Conservation (phyloP, 2,888 invertebrate species). For the Tricholauxania praeusta region DNA sequence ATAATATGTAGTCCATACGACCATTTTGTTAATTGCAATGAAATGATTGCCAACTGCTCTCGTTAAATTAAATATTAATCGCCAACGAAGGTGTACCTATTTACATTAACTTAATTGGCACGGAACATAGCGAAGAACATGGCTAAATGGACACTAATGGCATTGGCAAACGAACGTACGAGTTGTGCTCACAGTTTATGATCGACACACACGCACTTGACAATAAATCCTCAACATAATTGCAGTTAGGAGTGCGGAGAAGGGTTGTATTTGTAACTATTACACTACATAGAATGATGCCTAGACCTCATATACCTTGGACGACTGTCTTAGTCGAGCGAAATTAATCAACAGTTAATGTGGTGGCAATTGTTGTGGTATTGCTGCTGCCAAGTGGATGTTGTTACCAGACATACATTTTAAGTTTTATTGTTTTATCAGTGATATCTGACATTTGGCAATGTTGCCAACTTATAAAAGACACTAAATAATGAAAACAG, state of each 20-base stretch:
- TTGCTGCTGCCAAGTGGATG: background rate
- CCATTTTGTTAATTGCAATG: no score
- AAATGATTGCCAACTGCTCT: no score
- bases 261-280: background rate
- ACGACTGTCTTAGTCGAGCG: background rate
- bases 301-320: background rate
- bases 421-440: slow-evolving; percentile 20
- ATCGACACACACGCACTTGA: slow-evolving; percentile 29
- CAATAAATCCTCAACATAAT: slow-evolving; percentile 7
- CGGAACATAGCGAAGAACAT: background rate
- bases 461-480: no score
- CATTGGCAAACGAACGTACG: background rate
- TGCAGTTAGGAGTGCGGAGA: background rate
- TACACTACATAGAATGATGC: background rate
- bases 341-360: slow-evolving; percentile 24
- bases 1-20: no score
- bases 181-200: slow-evolving; percentile 17
- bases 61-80: slow-evolving; percentile 22
- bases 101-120: slow-evolving; percentile 22
- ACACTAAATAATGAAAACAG: no score
- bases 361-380: background rate
- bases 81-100: slow-evolving; percentile 28
- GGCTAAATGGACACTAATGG: slow-evolving; percentile 27
- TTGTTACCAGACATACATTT: slow-evolving; percentile 17
- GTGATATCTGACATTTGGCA: slow-evolving; percentile 11